phyloP scores from a whole-genome alignment of 1,140 invertebrate genomes.

The Melitaea cinxia region DNA sequence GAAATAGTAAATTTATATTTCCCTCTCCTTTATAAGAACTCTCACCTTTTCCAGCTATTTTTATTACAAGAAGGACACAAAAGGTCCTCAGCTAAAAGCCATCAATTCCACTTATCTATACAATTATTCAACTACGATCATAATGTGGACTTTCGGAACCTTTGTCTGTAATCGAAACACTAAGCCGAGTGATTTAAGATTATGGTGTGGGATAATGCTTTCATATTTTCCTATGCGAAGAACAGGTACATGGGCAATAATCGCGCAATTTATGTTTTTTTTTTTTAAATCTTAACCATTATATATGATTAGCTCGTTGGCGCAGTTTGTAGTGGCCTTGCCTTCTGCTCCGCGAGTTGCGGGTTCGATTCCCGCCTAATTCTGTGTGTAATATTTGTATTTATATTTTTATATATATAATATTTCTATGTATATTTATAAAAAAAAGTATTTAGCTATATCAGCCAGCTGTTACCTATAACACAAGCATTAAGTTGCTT shows the following conservation, averaged over 20 bases:
- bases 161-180: constrained; percentile 77
- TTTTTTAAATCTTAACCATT: constrained; percentile 31
- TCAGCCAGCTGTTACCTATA: no score
- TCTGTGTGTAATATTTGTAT: no score
- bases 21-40: background rate
- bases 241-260: constrained; percentile 52
- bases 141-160: constrained; percentile 72
- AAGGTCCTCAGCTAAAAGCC: constrained; percentile 32
- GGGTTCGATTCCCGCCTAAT: no score
- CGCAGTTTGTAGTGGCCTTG: no score
- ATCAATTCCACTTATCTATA: constrained; percentile 73
- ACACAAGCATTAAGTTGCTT: no score
- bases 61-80: background rate
- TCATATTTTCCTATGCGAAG: constrained; percentile 60
- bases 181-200: constrained; percentile 78
- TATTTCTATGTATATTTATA: no score
- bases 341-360: no score
- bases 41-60: background rate
- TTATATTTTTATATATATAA: no score
- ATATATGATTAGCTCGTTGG: no score
- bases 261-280: constrained; percentile 35
- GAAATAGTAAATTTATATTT: background rate
- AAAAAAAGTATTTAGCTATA: no score
- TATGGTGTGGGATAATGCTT: constrained; percentile 74
- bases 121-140: constrained; percentile 76